Evolutionary conservation across 2,113 vertebrate genomes (phyloP), one percentile per base, ranked within the genome.

Genomic region (Lampris megalopsis): DNA sequence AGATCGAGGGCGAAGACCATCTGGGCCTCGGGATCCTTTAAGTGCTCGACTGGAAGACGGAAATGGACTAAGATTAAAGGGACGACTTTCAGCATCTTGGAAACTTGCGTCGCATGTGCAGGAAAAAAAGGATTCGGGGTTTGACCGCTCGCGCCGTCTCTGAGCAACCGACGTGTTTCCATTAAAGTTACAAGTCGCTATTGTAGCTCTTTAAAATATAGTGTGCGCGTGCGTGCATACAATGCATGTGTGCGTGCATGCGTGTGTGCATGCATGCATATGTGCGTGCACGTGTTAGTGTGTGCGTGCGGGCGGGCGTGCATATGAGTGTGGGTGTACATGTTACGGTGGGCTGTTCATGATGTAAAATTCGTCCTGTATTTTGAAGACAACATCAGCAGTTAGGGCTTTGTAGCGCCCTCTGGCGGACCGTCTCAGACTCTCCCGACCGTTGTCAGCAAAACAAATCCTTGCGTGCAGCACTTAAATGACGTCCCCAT

Each of bases 1-100:
- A 82, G 77, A 88, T 83, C 75, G 87, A 86, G 80, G 56, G 81
- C 24, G 68, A 84, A 77, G 63, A 86, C 89, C 88, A 89, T 87
- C 82, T 73, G 54, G 53, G 68, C 24, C 84, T 81, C 73, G 66
- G 75, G 85, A 86, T 88, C 83, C 83, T 77, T 88, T 89, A 88
- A 90, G 76, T 75, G 76, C 84, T 90, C 82, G 65, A 82, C 79
- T 82, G 77, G 76, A 81, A 71, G 82, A 89, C 81, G 84, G 79
- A 86, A 89, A 86, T 77, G 79, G 84, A 76, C 74, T 59, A 40
- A 86, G 82, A 89, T 88, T 86, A 83, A 70, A 67, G 73, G 73
- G 56, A 80, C 63, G 64, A 62, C 58, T 84, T 86, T 85, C 81
- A 86, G 84, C 82, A 87, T 71, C 59, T n/a, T 6, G 64, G 24